Percentiles rank a stretch among this genome's conserved stretches.
phyloP scores from a whole-genome alignment of 2,797 vertebrate genomes.

The Sandelia bainsii region DNA sequence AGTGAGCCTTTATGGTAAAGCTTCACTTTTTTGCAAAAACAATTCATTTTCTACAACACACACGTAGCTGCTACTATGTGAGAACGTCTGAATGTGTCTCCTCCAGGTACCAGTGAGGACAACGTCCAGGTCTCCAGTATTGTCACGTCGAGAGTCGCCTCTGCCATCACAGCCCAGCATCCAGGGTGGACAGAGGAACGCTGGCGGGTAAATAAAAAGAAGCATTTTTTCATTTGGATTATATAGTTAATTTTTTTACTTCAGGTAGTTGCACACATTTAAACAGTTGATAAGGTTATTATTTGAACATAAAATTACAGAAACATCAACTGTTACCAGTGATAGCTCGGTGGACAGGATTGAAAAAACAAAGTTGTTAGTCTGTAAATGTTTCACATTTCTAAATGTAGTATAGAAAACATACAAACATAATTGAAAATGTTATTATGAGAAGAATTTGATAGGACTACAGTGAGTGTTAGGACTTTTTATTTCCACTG shows the following conservation, averaged over 20 bases:
- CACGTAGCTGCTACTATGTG: background rate
- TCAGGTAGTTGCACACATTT: background rate
- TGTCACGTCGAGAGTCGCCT: conserved; percentile 95
- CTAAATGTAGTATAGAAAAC: no score
- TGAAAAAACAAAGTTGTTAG: no score
- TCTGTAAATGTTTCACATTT: no score
- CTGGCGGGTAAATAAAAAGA: conserved; percentile 83
- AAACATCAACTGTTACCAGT: background rate
- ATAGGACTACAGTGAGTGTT: no score
- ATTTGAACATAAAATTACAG: background rate
- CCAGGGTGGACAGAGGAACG: conserved; percentile 90
- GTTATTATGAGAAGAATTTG: no score
- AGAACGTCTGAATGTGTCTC: conserved; percentile 23
- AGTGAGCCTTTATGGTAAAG: no score
- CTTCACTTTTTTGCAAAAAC: no score
- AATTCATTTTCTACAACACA: no score
- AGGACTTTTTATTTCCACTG: background rate
- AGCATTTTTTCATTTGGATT: background rate
- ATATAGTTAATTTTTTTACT: background rate
- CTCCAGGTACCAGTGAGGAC: conserved; percentile 95
- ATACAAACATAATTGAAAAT: no score
- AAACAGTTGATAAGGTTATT: background rate
- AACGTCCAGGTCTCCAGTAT: conserved; percentile 94
- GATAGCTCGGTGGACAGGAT: no score
- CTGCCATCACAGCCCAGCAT: conserved; percentile 91